Percentiles rank a stretch among this genome's conserved stretches.
Conservation (phyloP, 2,888 invertebrate genomes). For the Hirtodrosophila alboralis region DNA sequence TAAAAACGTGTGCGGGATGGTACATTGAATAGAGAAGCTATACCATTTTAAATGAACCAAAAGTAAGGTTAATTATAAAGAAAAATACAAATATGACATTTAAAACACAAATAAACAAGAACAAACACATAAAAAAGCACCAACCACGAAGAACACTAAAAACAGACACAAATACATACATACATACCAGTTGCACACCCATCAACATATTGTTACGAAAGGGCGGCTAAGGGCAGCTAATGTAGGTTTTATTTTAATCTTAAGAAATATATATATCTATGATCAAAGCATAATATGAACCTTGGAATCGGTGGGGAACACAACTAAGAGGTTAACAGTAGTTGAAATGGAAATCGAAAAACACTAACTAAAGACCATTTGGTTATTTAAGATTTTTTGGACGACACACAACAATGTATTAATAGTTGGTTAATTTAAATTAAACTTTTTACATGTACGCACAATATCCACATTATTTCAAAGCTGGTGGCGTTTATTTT, state of each 20-base stretch:
- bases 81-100: slow-evolving; percentile 3
- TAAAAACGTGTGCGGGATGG: background rate
- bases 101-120: slow-evolving; percentile 6
- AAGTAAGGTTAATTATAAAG: background rate
- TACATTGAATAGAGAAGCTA: slow-evolving; percentile 2
- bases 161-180: background rate
- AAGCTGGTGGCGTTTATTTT: background rate
- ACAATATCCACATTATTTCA: background rate
- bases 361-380: no score
- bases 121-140: slow-evolving; percentile 6
- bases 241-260: background rate
- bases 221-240: slow-evolving; percentile 1
- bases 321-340: background rate
- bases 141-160: slow-evolving; percentile 1
- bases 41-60: background rate
- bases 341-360: background rate
- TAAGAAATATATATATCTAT: background rate
- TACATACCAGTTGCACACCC: background rate
- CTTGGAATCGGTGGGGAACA: background rate
- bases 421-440: background rate
- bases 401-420: no score
- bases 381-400: no score
- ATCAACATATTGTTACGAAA: background rate
- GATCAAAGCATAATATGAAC: background rate
- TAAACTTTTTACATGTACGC: background rate